Evolutionary conservation across 2,888 invertebrate species (phyloP).

Genomic region (Seira ritae): DNA sequence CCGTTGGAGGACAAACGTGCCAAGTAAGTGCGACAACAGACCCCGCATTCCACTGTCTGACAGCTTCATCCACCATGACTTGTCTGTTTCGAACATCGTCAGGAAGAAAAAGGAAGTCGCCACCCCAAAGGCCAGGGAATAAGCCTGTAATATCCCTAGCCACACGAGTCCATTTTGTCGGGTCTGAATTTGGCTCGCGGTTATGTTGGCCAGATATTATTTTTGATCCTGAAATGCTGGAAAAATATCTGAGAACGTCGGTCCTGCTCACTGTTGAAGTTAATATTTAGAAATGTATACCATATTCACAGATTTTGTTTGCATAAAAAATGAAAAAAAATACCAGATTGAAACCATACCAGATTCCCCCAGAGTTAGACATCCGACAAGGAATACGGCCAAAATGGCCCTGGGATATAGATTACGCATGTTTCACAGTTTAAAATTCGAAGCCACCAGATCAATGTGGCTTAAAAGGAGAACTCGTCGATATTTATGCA

Average conservation of each 20-base stretch:
- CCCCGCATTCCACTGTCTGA: slow-evolving; percentile 66
- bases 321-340: no score
- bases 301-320: no score
- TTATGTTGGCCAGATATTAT: slow-evolving; percentile 67
- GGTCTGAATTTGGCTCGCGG: slow-evolving; percentile 68
- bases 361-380: no score
- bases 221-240: slow-evolving; percentile 58
- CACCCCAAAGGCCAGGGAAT: slow-evolving; percentile 67
- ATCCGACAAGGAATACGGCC: no score
- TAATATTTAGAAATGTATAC: neutral
- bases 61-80: slow-evolving; percentile 64
- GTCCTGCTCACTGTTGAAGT: slow-evolving; percentile 22
- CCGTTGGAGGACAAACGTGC: slow-evolving; percentile 68
- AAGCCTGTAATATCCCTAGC: slow-evolving; percentile 64
- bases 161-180: slow-evolving; percentile 58
- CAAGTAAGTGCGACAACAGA: slow-evolving; percentile 65
- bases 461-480: no score
- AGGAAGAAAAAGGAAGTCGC: slow-evolving; percentile 64
- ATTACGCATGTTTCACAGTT: no score
- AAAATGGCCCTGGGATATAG: no score
- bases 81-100: slow-evolving; percentile 64
- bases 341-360: no score
- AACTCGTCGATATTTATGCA: no score
- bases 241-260: slow-evolving; percentile 53
- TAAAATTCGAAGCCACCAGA: no score